Base-by-base conservation (phyloP, 2,797 vertebrate species). In the Platalea minor region DNA sequence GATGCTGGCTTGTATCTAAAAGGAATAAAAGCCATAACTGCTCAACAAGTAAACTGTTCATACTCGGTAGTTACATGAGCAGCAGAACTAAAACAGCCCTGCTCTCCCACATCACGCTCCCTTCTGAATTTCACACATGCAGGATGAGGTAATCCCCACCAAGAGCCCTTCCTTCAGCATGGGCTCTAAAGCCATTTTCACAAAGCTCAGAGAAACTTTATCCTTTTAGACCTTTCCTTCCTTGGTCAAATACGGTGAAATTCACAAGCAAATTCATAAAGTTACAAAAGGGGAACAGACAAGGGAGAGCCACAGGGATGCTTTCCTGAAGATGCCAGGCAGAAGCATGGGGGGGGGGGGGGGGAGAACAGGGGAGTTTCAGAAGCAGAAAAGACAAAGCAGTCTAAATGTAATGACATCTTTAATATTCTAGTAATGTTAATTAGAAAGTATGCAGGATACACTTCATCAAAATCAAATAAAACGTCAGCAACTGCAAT, bases 391-490 rank as follows among this genome's bases (percentile, higher is more conserved):
- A 54, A 21, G 19, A 65, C 43, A 11, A 65, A 68, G 33, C 89
- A 93, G 60, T 73, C 91, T 95, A 94, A 92, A 89, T 68, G 81
- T 81, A 96, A 88, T 51, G 28, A 81, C 56, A 48, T 10, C 1
- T 80, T 95, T 87, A 57, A 94, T 96, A 93, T 94, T 85, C 88
- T 89, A 87, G 70, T 69, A 96, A 93, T 19, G 48, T 53, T 92
- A 93, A 95, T 95, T 81, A 93, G 88, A 93, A 88, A 91, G 60
- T 59, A 85, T 61, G 56, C 64, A 81, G 70, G 70, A 95, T 77
- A 89, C 37, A 68, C 68, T 92, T 95, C 81, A 76, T 91, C 80
- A 96, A 86, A 95, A 89, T 63, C 86, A 93, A 97, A 96, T 80
- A 95, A 33, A 91, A 95, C 37, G 26, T 93, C 93, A 89, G 82